Base-by-base conservation (phyloP, 1,140 invertebrate species). In the Brachionus sp. region DNA sequence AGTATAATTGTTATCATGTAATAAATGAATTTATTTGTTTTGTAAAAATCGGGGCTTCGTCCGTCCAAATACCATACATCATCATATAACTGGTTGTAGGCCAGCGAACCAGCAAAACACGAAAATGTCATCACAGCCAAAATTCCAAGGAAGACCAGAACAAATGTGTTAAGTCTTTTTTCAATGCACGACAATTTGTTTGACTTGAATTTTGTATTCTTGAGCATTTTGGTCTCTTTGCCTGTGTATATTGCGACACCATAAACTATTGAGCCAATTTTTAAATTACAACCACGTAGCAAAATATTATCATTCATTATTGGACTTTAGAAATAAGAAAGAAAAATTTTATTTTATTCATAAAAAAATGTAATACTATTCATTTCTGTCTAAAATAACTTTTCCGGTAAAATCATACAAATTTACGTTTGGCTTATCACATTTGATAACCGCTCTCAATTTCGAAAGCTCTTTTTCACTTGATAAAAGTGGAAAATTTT, bases 341-440 rank as follows among this genome's bases (percentile, higher is more conserved):
- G n/a, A 57, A 50, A 78, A 7, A 25, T 25, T 78, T 23, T 33
- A 46, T n/a, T 35, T 50, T n/a, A n/a, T n/a, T n/a, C n/a, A n/a
- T n/a, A n/a, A n/a, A n/a, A n/a, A n/a, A n/a, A n/a, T n/a, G n/a
- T n/a, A n/a, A n/a, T 62, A 80, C 77, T 80, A 80, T 80, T 80
- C 50, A 33, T 80, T 80, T 37, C 77, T 50, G 25, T 80, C 12
- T 29, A 80, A 10, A 12, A 62, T 44, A 0, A 99, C 90, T 86
- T 94, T 93, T 0, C 98, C 98, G 85, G 93, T 93, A 90, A 98
- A 99, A 88, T 99, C 96, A 87, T 98, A 98, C 13, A 99, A 91
- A 89, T 95, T 93, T 85, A 94, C 91, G 89, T 98, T 98, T 33
- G 98, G 97, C 84, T 93, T 91, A 89, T 99, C 97, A 90, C 97